These are phyloP conservation scores for Microctenopoma stevenorrisi DNA, from an alignment of 2,797 vertebrate species.

Conservation along the genomic window DNA sequence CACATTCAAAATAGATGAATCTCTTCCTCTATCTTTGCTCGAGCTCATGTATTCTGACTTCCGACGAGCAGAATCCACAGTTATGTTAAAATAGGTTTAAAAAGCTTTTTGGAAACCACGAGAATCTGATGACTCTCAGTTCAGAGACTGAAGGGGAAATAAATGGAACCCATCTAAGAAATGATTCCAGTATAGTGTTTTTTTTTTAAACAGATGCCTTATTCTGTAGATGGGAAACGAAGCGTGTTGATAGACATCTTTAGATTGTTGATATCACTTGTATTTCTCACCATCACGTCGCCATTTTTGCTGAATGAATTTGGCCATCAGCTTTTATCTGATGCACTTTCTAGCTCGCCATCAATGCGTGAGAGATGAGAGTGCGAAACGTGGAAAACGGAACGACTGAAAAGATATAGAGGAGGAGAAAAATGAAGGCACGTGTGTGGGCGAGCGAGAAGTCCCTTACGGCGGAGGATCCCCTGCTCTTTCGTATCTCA, in stretches of 20 bases:
- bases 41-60: conserved; percentile 42
- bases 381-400: conserved; percentile 34
- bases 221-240: not conserved
- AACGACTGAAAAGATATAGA: conserved; percentile 41
- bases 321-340: conserved; percentile 42
- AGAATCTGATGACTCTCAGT: no score
- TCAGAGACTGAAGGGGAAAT: no score
- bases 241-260: not conserved
- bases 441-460: conserved; percentile 53
- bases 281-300: conserved; percentile 10
- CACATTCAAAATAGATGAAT: conserved; percentile 74
- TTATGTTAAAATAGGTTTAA: not conserved
- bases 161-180: not conserved
- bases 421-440: conserved; percentile 48
- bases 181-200: not conserved
- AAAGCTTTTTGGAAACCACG: no score
- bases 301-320: conserved; percentile 16
- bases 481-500: conserved; percentile 78
- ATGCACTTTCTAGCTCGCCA: conserved; percentile 31
- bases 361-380: conserved; percentile 17
- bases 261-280: not conserved
- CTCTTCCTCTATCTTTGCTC: conserved; percentile 50
- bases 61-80: no score
- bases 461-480: conserved; percentile 80
- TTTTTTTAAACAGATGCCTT: not conserved